These are phyloP conservation scores for Martes martes DNA, from an alignment of 2,113 vertebrate genomes.

Conservation along the genomic window DNA sequence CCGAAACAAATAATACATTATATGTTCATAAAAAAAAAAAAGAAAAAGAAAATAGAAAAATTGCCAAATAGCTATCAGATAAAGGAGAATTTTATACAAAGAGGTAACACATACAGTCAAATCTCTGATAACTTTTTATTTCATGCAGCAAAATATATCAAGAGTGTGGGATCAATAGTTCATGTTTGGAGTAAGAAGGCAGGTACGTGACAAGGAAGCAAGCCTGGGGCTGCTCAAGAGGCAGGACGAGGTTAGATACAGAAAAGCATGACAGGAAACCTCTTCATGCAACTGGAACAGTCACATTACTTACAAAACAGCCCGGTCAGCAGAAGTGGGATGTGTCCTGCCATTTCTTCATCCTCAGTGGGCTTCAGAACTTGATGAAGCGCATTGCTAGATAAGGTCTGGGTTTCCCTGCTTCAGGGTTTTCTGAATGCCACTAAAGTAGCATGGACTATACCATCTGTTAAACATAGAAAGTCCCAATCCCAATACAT, in stretches of 20 bases:
- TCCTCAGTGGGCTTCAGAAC: neutral
- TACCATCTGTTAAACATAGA: neutral
- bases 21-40: too few species aligned
- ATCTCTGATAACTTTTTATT: neutral
- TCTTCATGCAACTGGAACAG: neutral
- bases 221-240: neutral
- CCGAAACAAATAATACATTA: too few species aligned
- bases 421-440: neutral
- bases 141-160: neutral
- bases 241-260: neutral
- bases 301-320: neutral
- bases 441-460: neutral
- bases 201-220: neutral
- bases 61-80: neutral
- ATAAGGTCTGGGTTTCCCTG: neutral
- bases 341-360: neutral
- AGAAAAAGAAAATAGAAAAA: too few species aligned
- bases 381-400: neutral
- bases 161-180: neutral
- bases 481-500: neutral
- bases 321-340: accelerated
- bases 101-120: neutral
- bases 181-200: neutral
- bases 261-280: neutral
- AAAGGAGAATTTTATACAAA: neutral